phyloP scores from a whole-genome alignment of 1,140 invertebrate genomes.

The Apolygus lucorum region DNA sequence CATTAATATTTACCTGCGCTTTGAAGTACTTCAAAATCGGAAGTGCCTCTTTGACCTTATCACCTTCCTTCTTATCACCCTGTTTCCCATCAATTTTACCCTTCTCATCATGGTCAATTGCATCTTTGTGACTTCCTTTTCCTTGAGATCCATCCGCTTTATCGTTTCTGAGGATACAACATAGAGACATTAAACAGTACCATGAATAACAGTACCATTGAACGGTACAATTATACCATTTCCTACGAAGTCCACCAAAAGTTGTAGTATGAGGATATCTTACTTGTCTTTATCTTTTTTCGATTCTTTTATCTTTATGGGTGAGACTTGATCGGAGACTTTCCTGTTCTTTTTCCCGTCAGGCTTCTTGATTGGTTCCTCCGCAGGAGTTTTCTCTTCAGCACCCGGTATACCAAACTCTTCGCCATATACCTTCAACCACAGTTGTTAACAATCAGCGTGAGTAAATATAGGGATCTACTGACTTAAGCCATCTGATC shows the following conservation, averaged over 20 bases:
- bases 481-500: too few species aligned
- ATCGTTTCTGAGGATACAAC: neutral
- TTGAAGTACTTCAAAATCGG: constrained; percentile 80
- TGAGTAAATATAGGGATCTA: too few species aligned
- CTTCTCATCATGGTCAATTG: constrained; percentile 25
- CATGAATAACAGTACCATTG: constrained; percentile 37
- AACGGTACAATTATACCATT: constrained; percentile 35
- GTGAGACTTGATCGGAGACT: constrained; percentile 67
- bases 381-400: constrained; percentile 26
- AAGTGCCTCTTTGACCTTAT: constrained; percentile 54
- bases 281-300: constrained; percentile 51
- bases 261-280: neutral
- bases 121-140: constrained; percentile 39
- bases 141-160: constrained; percentile 36
- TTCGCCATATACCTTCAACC: constrained; percentile 79
- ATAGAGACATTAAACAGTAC: neutral
- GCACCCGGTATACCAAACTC: constrained; percentile 63
- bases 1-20: constrained; percentile 56
- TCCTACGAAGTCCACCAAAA: neutral
- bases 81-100: constrained; percentile 19
- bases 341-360: constrained; percentile 48
- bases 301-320: constrained; percentile 61
- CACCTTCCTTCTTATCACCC: constrained; percentile 19
- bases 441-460: too few species aligned
- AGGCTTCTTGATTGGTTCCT: constrained; percentile 43